These are phyloP conservation scores for Pteruthius melanotis DNA, from an alignment of 2,113 vertebrate species.

Conservation along the genomic window DNA sequence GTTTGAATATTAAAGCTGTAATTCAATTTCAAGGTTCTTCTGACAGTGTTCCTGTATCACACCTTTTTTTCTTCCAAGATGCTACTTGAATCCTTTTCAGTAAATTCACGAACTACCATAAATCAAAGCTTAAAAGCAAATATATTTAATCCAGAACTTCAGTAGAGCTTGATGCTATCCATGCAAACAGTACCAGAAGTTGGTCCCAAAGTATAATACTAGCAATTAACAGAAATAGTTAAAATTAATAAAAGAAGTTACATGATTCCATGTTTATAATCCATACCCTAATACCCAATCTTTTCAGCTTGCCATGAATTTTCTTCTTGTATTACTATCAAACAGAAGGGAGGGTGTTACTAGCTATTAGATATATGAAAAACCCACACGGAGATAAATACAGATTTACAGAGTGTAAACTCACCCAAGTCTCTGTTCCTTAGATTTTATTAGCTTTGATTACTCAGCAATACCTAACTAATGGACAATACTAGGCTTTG, in stretches of 20 bases:
- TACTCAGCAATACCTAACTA: not conserved
- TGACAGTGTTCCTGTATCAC: slow-evolving; percentile 28
- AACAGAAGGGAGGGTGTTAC: not conserved
- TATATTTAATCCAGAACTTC: not conserved
- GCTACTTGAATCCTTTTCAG: not conserved
- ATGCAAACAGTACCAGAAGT: not conserved
- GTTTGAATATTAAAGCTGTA: slow-evolving; percentile 57
- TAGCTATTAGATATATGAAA: not conserved
- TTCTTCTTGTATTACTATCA: not conserved
- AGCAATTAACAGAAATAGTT: not conserved
- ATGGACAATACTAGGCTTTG: not conserved
- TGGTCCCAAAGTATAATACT: not conserved
- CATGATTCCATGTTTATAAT: not conserved
- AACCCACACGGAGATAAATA: not conserved
- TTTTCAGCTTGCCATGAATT: not conserved
- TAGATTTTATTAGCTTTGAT: not conserved
- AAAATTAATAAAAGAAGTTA: not conserved
- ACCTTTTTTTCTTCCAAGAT: not conserved
- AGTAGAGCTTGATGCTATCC: not conserved
- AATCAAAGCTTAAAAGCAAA: not conserved
- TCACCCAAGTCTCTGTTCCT: not conserved
- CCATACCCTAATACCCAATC: not conserved
- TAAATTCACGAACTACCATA: not conserved
- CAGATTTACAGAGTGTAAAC: not conserved
- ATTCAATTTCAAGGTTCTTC: slow-evolving; percentile 65